These are phyloP conservation scores for Harpalus rubripes DNA, from an alignment of 2,888 invertebrate species.

Conservation along the genomic window DNA sequence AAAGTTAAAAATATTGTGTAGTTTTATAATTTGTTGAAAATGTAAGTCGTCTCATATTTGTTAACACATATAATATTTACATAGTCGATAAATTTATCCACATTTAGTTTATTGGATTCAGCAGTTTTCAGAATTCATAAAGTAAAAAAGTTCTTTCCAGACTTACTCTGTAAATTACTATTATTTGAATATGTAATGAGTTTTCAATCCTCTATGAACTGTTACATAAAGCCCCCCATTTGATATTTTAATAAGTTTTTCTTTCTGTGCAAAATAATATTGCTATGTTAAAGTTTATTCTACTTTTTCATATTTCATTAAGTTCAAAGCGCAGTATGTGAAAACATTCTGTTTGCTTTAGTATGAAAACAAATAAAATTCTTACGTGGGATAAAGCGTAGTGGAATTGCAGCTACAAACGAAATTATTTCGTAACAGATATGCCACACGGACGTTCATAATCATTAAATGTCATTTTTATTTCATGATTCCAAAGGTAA, in stretches of 20 bases:
- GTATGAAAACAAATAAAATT: not conserved
- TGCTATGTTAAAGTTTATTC: not conserved
- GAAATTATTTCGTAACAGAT: not conserved
- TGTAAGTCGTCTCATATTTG: too few species aligned
- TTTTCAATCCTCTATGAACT: too few species aligned
- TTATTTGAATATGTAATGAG: too few species aligned
- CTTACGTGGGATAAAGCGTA: not conserved
- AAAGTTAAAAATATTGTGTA: too few species aligned
- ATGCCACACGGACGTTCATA: not conserved
- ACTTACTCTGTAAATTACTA: too few species aligned
- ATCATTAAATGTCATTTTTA: not conserved
- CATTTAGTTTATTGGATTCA: too few species aligned
- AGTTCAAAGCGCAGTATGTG: not conserved
- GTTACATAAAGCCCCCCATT: not conserved
- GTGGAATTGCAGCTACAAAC: not conserved
- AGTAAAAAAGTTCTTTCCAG: too few species aligned
- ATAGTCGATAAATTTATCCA: too few species aligned
- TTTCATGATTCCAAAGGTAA: not conserved
- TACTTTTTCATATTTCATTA: not conserved
- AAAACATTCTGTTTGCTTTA: too few species aligned
- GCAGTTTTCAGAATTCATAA: too few species aligned
- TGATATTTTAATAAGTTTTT: slow-evolving; percentile 1
- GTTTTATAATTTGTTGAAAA: too few species aligned
- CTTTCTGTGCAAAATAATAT: not conserved
- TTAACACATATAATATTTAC: too few species aligned